Conservation (phyloP, 2,113 vertebrate species). For the Ascaphus truei region DNA sequence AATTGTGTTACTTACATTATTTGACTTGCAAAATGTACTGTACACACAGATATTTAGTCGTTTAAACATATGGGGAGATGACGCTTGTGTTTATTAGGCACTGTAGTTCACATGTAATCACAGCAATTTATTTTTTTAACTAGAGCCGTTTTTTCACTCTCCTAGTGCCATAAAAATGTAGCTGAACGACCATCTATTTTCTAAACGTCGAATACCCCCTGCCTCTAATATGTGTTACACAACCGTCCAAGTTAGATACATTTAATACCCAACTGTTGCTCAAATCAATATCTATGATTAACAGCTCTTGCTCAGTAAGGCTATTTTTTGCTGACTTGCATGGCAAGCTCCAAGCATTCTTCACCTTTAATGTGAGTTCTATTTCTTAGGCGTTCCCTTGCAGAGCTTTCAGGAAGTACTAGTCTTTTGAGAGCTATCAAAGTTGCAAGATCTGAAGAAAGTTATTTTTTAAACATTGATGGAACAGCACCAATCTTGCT, state of each 20-base stretch:
- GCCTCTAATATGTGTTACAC: slow-evolving; percentile 14
- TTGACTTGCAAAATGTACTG: neutral
- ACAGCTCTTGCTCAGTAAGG: slow-evolving; percentile 26
- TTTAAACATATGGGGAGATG: neutral
- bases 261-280: slow-evolving; percentile 35
- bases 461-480: slow-evolving; percentile 36
- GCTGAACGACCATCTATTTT: slow-evolving; percentile 18
- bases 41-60: neutral
- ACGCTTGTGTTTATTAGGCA: neutral
- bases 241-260: slow-evolving; percentile 22
- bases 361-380: slow-evolving; percentile 35
- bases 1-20: neutral
- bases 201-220: slow-evolving; percentile 32
- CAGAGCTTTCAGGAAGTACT: slow-evolving; percentile 34
- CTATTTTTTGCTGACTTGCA: slow-evolving; percentile 37
- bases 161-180: slow-evolving; percentile 19
- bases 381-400: slow-evolving; percentile 33
- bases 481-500: slow-evolving; percentile 34
- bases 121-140: slow-evolving; percentile 3
- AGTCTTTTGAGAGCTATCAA: slow-evolving; percentile 36
- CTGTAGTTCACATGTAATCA: neutral
- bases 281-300: slow-evolving; percentile 37
- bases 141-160: slow-evolving; percentile 3
- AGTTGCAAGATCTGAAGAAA: slow-evolving; percentile 37
- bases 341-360: slow-evolving; percentile 33